Percentiles rank a stretch among this genome's conserved stretches.
Conservation (phyloP, 2,113 vertebrate species). For the Pungitius pungitius region DNA sequence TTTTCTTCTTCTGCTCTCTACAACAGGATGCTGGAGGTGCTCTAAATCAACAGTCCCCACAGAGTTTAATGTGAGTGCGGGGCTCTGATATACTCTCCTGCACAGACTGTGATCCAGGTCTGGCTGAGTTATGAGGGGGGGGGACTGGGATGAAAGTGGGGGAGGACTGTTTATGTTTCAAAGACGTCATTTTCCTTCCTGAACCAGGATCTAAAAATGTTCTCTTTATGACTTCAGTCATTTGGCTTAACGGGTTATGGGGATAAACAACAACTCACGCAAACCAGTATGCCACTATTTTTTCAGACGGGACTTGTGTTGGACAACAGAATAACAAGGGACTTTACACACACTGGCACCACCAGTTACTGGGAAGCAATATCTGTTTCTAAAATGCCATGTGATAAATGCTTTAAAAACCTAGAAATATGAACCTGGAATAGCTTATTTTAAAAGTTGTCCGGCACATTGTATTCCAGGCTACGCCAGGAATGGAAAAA, state of each 20-base stretch:
- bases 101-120: conserved; percentile 22
- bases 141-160: conserved; percentile 44
- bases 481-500: not conserved
- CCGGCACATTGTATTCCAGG: conserved; percentile 14
- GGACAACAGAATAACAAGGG: not conserved
- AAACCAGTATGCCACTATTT: not conserved
- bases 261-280: not conserved
- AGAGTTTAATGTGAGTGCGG: conserved; percentile 13
- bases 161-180: conserved; percentile 50
- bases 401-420: conserved; percentile 6
- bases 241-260: conserved; percentile 27
- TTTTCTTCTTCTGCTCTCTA: conserved; percentile 15
- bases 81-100: conserved; percentile 25
- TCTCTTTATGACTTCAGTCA: conserved; percentile 36
- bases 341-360: conserved; percentile 1
- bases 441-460: conserved; percentile 9
- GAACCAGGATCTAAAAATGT: conserved; percentile 45
- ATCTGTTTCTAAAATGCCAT: conserved; percentile 14
- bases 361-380: conserved; percentile 3
- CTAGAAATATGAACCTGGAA: not conserved
- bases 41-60: conserved; percentile 33
- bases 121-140: conserved; percentile 47
- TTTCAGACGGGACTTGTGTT: conserved; percentile 9
- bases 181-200: conserved; percentile 51
- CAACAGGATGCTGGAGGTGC: conserved; percentile 11